These are phyloP conservation scores for Otus sunia DNA, from an alignment of 2,113 vertebrate species.

Conservation along the genomic window DNA sequence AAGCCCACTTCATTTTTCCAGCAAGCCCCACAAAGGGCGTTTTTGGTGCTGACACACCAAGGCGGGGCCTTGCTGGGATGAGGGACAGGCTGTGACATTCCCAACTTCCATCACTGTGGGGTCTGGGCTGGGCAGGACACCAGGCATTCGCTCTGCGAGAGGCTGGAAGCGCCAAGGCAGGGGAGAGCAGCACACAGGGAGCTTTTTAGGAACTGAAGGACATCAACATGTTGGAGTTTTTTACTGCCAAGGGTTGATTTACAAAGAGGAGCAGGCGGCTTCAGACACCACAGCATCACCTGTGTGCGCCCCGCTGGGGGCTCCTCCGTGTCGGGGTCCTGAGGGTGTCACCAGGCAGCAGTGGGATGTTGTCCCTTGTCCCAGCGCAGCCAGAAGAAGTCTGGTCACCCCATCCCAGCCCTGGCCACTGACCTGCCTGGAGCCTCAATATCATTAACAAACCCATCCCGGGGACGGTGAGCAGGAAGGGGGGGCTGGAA, in stretches of 20 bases:
- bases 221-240: accelerated
- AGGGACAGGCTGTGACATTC: neutral
- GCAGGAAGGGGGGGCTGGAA: neutral
- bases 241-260: no score
- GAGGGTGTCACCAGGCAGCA: neutral
- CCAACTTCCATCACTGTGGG: neutral
- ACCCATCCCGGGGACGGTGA: accelerated
- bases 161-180: accelerated
- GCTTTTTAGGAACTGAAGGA: neutral
- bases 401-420: neutral
- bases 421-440: accelerated
- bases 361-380: neutral
- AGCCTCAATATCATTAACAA: accelerated
- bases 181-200: neutral
- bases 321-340: neutral
- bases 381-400: accelerated
- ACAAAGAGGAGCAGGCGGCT: neutral
- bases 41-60: neutral
- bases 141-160: accelerated
- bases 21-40: neutral
- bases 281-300: accelerated
- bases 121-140: neutral
- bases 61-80: neutral
- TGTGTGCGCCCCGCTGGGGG: accelerated
- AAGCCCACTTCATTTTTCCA: neutral